These are phyloP conservation scores for Melanotus villosus DNA, from an alignment of 2,888 invertebrate species.

Conservation along the genomic window DNA sequence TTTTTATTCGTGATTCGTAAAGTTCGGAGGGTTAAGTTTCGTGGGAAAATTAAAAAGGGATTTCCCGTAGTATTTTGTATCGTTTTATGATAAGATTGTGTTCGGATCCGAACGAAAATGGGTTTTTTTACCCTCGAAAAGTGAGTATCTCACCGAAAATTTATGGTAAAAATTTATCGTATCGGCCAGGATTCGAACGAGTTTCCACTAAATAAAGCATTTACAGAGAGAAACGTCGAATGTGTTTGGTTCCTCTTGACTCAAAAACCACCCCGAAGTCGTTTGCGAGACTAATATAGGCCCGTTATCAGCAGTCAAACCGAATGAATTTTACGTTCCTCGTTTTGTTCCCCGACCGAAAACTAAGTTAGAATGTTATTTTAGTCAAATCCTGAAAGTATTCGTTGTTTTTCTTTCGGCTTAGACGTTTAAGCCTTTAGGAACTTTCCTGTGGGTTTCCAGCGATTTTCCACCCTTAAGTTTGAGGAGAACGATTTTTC, in stretches of 20 bases:
- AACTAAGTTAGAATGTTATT: conserved; percentile 41
- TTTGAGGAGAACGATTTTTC: background rate
- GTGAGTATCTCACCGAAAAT: conserved; percentile 43
- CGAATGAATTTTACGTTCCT: conserved; percentile 45
- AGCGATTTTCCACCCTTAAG: no score
- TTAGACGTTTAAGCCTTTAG: conserved; percentile 20
- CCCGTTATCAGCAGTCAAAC: conserved; percentile 44
- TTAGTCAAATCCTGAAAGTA: conserved; percentile 40
- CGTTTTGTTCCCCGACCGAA: conserved; percentile 36
- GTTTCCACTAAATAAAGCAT: conserved; percentile 54
- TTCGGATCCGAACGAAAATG: conserved; percentile 22
- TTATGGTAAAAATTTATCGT: conserved; percentile 52
- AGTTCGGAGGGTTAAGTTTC: no score
- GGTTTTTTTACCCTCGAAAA: conserved; percentile 38
- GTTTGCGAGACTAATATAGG: conserved; percentile 46
- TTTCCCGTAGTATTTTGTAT: conserved; percentile 14
- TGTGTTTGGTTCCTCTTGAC: conserved; percentile 43
- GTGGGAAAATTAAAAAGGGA: conserved; percentile 22
- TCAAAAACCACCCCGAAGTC: conserved; percentile 38
- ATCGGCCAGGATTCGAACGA: conserved; percentile 49
- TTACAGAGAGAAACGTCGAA: conserved; percentile 43
- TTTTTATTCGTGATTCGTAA: no score
- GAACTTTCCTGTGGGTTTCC: no score
- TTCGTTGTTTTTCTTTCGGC: conserved; percentile 34
- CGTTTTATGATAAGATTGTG: conserved; percentile 8